phyloP scores from a whole-genome alignment of 2,888 invertebrate species.

The Zelleria hepariella region DNA sequence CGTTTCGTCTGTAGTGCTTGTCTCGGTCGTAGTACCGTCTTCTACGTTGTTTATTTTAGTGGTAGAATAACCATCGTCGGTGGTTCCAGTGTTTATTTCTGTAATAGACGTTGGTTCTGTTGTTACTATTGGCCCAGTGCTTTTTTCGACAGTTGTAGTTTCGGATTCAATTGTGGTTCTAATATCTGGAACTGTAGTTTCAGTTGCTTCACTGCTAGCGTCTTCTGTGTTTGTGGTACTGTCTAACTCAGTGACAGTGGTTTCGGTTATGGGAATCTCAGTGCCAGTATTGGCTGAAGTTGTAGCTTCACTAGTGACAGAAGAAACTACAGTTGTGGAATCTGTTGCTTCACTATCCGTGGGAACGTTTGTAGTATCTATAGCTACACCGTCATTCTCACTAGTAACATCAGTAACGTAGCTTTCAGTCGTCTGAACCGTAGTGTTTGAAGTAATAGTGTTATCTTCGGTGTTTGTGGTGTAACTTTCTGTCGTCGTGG shows the following conservation, averaged over 20 bases:
- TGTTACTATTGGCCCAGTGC: background rate
- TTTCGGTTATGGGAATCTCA: too few species aligned
- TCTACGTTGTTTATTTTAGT: background rate
- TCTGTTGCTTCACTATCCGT: background rate
- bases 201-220: background rate
- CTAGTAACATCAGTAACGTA: background rate
- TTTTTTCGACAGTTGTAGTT: background rate
- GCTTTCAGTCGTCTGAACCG: background rate
- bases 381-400: background rate
- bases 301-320: background rate
- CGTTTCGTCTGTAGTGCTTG: background rate
- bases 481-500: background rate
- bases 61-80: background rate
- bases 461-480: background rate
- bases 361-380: background rate
- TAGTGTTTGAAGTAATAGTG: too few species aligned
- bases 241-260: too few species aligned
- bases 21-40: background rate
- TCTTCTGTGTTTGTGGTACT: too few species aligned
- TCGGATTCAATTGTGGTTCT: background rate
- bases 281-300: background rate
- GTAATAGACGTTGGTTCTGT: background rate
- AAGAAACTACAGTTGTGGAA: background rate
- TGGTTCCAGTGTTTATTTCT: background rate
- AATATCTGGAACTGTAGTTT: background rate